Base-by-base conservation (phyloP, 2,797 vertebrate genomes). In the Cyprinodon diabolis region DNA sequence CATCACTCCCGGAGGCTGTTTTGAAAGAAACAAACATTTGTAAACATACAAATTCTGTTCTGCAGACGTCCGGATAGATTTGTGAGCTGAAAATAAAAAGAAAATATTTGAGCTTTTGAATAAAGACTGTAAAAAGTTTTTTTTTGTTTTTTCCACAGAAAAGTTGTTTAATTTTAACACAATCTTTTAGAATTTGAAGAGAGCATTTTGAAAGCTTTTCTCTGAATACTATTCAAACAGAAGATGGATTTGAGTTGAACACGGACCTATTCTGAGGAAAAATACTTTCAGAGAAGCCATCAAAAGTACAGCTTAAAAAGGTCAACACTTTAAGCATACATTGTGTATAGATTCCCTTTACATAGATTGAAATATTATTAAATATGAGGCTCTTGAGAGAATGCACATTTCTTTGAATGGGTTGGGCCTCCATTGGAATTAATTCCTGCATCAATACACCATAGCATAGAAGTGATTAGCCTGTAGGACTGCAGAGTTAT, bases 1-100 rank as follows among this genome's bases (percentile, higher is more conserved):
- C 68, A 76, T 84, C 63, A 73, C 80, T 84, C 80, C 63, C 83
- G 73, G 13, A 72, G 51, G 79, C 72, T 71, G 72, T 67, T 84
- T 80, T 76, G 71, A 68, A 77, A 11, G 4, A 79, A 57, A 77
- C 30, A 72, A 66, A 71, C 69, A 48, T 30, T 58, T 52, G 66
- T 45, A 63, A 67, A 47, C 37, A 75, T n/a, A 11, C 23, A 63
- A 30, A 4, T 35, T 21, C 5, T 37, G 52, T 47, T 63, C 57
- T 40, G 45, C 63, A 60, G 51, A 52, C 6, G 63, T 51, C 6
- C 6, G 30, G 21, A 23, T 25, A 11, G 21, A 19, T 51, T 7
- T 51, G 35, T 40, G 21, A 60, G 19, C 66, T 30, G 10, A 15
- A 56, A 66, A 56, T 47, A 10, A 47, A 21, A 30, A 72, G 11